Evolutionary conservation across 2,888 invertebrate genomes (phyloP).

Genomic region (Chalcosyrphus nemorum): DNA sequence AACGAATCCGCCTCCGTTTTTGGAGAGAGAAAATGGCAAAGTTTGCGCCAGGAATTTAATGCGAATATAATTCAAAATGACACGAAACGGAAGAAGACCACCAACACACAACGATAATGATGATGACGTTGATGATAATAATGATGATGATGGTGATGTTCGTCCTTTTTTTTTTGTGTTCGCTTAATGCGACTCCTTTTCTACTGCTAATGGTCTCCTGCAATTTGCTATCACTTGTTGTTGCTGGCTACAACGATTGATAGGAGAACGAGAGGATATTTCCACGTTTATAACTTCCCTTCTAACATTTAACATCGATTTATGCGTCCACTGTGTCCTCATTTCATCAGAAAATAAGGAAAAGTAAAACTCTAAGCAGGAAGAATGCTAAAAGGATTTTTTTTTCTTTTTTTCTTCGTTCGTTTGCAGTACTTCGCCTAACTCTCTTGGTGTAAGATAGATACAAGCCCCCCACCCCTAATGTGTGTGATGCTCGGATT

Average conservation of each 20-base stretch:
- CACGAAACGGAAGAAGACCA: conserved; percentile 27
- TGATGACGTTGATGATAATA: conserved; percentile 11
- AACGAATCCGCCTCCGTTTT: conserved; percentile 1
- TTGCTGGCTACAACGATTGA: conserved; percentile 14
- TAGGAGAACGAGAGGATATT: not conserved
- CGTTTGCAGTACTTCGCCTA: not conserved
- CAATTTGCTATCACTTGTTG: conserved; percentile 54
- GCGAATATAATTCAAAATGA: conserved; percentile 53
- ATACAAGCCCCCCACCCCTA: not conserved
- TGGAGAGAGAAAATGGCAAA: conserved; percentile 14
- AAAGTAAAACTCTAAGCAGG: conserved; percentile 24
- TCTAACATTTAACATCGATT: conserved; percentile 46
- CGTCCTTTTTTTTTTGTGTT: conserved; percentile 2
- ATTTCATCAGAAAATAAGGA: conserved; percentile 4
- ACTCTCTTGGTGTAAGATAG: not conserved
- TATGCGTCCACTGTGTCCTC: conserved; percentile 52
- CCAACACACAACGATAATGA: conserved; percentile 1
- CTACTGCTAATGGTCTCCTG: conserved; percentile 43
- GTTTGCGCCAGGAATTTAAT: conserved; percentile 35
- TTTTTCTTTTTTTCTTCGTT: no score
- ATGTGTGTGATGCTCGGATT: conserved; percentile 30
- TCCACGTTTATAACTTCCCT: conserved; percentile 35
- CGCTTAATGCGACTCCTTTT: conserved; percentile 35
- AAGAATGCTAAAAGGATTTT: conserved; percentile 52
- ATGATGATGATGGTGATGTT: conserved; percentile 32